Evolutionary conservation across 2,797 vertebrate species (phyloP).

Genomic region (Silurus lanzhouensis): DNA sequence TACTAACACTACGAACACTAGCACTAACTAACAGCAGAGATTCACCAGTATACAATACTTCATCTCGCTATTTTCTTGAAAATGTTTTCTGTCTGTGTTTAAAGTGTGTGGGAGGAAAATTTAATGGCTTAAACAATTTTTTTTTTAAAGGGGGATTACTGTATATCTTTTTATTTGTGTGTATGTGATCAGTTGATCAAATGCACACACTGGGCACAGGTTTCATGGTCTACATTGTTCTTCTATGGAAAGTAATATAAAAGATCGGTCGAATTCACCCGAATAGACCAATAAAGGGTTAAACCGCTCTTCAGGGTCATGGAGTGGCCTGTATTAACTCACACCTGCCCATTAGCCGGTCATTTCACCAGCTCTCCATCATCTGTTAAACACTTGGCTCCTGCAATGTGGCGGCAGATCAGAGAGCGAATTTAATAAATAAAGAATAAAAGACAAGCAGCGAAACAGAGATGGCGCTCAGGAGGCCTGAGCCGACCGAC

Average conservation of each 20-base stretch:
- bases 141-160: too few relatives aligned
- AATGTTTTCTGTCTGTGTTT: too few relatives aligned
- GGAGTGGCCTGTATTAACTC: conserved; percentile 39
- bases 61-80: too few relatives aligned
- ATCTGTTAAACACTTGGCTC: conserved; percentile 48
- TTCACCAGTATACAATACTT: too few relatives aligned
- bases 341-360: conserved; percentile 41
- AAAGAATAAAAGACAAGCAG: conserved; percentile 42
- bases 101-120: too few relatives aligned
- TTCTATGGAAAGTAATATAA: not conserved
- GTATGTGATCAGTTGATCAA: not conserved
- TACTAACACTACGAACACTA: too few relatives aligned
- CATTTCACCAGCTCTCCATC: conserved; percentile 46
- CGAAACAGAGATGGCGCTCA: conserved; percentile 46
- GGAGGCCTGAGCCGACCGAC: conserved; percentile 49
- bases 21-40: too few relatives aligned
- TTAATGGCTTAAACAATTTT: too few relatives aligned
- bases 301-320: conserved; percentile 12
- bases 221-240: not conserved
- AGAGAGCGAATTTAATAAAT: conserved; percentile 38
- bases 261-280: too few relatives aligned
- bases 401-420: conserved; percentile 44
- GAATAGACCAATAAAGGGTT: not conserved
- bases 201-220: too few relatives aligned
- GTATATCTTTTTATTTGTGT: too few relatives aligned